Base-by-base conservation (phyloP, 2,888 invertebrate species). In the Holacanthella duospinosa region DNA sequence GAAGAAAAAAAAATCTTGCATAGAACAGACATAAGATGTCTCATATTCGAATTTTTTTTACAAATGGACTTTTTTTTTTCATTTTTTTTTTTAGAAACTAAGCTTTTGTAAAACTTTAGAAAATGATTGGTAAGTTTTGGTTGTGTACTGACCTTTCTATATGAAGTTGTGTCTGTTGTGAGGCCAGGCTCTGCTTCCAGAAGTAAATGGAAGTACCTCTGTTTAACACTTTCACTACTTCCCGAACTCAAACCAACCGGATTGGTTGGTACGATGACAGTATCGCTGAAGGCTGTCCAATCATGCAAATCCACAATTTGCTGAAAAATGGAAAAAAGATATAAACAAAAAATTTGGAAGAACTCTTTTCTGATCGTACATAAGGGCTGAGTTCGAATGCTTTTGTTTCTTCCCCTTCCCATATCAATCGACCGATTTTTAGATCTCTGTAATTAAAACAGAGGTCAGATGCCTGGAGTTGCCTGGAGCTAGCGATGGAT, bases 341-440 rank as follows among this genome's bases (percentile, higher is more conserved):
- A 25, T 55, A 26, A 21, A 4, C 9, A 21, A 21, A 16, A 6
- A 36, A 36, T 58, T 12, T n/a, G n/a, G 36, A 36, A 58, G 6
- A 59, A 19, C 24, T 21, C 3, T 19, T 43, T 36, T 9, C 9
- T 36, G 6, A 6, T 67, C 73, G 74, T 79, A 83, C 84, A 78
- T 80, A 79, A 28, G 84, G 84, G 69, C 80, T 80, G 64, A 84
- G 75, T 1, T 82, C 82, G 70, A 82, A 82, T 3, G 80, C 80
- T 68, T 81, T 77, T 63, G 80, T 79, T 59, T 81, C 79, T 1
- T 79, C 80, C 55, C 78, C 77, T 67, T 79, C 79, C 78, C 82
- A 83, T 1, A 84, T 75, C 21, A 87, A 77, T 76, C 86, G 85
- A 74, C 84, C 85, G 6, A 84, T 77, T 74, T 81, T 82, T 36